phyloP scores from a whole-genome alignment of 1,140 invertebrate species.

The Camponotus vicinus region DNA sequence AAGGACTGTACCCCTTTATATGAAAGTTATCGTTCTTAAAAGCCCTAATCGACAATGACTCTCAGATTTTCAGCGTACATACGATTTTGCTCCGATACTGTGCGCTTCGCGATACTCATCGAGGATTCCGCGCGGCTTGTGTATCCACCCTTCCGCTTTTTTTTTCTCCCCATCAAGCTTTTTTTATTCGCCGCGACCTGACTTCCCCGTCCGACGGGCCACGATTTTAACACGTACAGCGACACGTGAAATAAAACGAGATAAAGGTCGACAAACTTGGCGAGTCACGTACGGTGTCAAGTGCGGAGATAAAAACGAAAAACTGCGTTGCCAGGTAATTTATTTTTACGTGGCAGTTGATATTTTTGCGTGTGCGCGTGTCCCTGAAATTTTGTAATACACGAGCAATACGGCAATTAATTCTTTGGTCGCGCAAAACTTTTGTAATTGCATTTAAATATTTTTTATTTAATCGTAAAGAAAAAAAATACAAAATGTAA shows the following conservation, averaged over 20 bases:
- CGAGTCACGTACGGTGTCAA: slow-evolving; percentile 61
- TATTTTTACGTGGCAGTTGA: slow-evolving; percentile 39
- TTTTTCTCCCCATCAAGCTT: slow-evolving; percentile 20
- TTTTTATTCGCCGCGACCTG: slow-evolving; percentile 53
- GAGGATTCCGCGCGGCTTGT: slow-evolving; percentile 32
- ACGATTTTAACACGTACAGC: slow-evolving; percentile 49
- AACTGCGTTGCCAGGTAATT: slow-evolving; percentile 47
- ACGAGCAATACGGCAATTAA: slow-evolving; percentile 38
- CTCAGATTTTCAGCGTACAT: background rate
- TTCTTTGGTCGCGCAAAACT: background rate
- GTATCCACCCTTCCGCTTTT: background rate
- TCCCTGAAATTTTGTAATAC: slow-evolving; percentile 27
- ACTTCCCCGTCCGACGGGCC: slow-evolving; percentile 34
- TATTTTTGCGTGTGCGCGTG: slow-evolving; percentile 38
- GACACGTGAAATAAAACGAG: slow-evolving; percentile 60
- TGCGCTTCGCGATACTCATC: slow-evolving; percentile 20
- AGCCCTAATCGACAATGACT: slow-evolving; percentile 35
- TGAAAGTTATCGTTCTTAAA: slow-evolving; percentile 49
- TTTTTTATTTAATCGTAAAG: background rate
- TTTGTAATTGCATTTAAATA: background rate
- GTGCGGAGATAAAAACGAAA: slow-evolving; percentile 57
- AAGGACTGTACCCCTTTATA: slow-evolving; percentile 48
- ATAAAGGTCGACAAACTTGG: slow-evolving; percentile 60
- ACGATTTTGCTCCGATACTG: slow-evolving; percentile 27
- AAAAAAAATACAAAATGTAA: slow-evolving; percentile 2